Evolutionary conservation across 2,888 invertebrate genomes (phyloP), one percentile per base, ranked within the genome.

Genomic region (Eretmocerus hayati): DNA sequence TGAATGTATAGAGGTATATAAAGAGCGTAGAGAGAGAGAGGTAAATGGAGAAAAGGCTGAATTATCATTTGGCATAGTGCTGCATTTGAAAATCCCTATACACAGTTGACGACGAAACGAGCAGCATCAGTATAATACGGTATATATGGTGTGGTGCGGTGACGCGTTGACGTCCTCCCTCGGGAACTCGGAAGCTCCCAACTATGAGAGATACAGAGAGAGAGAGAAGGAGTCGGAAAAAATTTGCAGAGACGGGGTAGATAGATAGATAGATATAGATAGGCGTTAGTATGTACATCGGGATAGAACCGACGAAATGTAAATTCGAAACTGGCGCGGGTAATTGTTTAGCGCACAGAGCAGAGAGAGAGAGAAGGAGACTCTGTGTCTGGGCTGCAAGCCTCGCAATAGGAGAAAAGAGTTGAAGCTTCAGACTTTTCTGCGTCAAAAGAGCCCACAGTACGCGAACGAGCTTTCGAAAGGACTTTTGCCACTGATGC

Each of bases 331-430:
- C n/a, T n/a, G n/a, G n/a, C 45, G 50, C 26, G 41, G 44, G 45
- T 50, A 50, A 50, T 50, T 50, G 50, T 45, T 45, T 45, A 50
- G 44, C 40, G 48, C 48, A 22, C 30, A n/a, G n/a, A n/a, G n/a
- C n/a, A n/a, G n/a, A 9, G 11, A 39, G 18, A n/a, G 16, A 8
- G 26, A 4, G 31, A 16, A 23, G 11, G 26, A 15, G 18, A 20
- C n/a, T n/a, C n/a, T n/a, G n/a, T n/a, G n/a, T n/a, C n/a, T n/a
- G 2, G 19, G 46, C 19, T 18, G 21, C 16, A 16, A 31, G 31
- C 5, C 23, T 6, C 16, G 19, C 13, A 16, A 16, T 16, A 40
- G 26, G 11, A 11, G 26, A 6, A 50, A 41, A 46, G 23, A 41
- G 43, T 11, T 26, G 8, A 11, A 26, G 26, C 26, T n/a, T n/a